These are phyloP conservation scores for Zosterops hypoxanthus DNA, from an alignment of 2,113 vertebrate species.

Conservation along the genomic window DNA sequence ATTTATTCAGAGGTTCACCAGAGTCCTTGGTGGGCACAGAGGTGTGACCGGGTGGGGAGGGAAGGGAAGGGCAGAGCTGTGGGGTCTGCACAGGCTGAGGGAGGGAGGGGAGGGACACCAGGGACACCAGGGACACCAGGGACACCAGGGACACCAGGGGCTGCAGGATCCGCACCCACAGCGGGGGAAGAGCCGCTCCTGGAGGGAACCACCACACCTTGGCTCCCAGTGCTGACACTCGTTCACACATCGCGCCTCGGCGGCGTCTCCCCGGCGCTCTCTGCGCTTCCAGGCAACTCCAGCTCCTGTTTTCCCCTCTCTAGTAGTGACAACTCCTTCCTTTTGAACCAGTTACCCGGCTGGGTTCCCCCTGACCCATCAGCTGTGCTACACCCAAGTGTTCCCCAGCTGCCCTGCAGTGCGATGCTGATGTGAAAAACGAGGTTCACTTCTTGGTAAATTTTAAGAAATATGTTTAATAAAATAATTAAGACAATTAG, in stretches of 20 bases:
- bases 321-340: neutral
- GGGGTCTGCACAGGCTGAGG: neutral
- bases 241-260: neutral
- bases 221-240: neutral
- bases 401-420: rapidly evolving
- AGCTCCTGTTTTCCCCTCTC: rapidly evolving
- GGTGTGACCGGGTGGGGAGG: neutral
- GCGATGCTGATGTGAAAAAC: neutral
- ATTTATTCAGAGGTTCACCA: conserved; percentile 8
- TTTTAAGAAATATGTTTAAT: too few species aligned
- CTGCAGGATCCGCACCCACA: neutral
- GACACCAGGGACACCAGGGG: neutral
- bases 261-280: neutral
- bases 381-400: rapidly evolving
- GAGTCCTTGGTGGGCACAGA: neutral
- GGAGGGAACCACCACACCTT: neutral
- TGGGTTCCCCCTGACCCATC: neutral
- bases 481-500: too few species aligned
- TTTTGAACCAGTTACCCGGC: neutral
- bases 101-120: neutral
- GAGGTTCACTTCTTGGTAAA: too few species aligned
- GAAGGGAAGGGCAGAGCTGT: neutral
- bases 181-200: neutral
- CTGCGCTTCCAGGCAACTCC: neutral
- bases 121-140: neutral